Evolutionary conservation across 2,888 invertebrate species (phyloP), one percentile per base, ranked within the genome.

Genomic region (Ophion ventricosus): DNA sequence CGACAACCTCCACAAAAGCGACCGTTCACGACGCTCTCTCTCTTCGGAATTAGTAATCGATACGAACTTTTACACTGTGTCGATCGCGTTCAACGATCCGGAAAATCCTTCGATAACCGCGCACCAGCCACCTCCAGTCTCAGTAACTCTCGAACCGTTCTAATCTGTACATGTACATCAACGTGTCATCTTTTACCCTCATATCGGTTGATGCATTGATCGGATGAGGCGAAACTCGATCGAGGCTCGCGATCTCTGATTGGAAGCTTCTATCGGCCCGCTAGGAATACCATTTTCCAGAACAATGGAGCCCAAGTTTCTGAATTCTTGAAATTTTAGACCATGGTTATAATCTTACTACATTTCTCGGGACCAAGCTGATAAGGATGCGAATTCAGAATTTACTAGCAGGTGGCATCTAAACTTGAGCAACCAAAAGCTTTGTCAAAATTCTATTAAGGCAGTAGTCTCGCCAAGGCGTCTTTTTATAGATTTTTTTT

Each of bases 41-140:
- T 56, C 64, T 26, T 64, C 78, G 26, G 70, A 75, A 35, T 81
- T 79, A 43, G 84, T 81, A 84, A 84, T 84, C 81, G 84, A 84
- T 85, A 80, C 26, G 77, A 77, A 43, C 67, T 54, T n/a, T n/a
- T 26, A 49, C 61, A 26, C 23, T 70, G 61, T 73, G 73, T 77
- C 76, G 63, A 61, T 79, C 73, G 76, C 73, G 69, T 66, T 79
- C 82, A 76, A 85, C 79, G 67, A 79, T 76, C 72, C 79, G 75
- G 79, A 78, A 83, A 77, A 73, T 29, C 43, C 73, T 67, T 74
- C 29, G 35, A 64, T 64, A 70, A 54, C 54, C 11, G 43, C 23
- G 35, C 69, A 59, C 74, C 83, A 77, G 78, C 75, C 75, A 61
- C 61, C 57, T 75, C 54, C 78, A 84, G 78, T 61, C 66, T 59